Percentiles rank a stretch among this genome's conserved stretches.
These are phyloP conservation scores for Coccyzus lansbergi DNA, from an alignment of 2,797 vertebrate genomes.

Conservation along the genomic window DNA sequence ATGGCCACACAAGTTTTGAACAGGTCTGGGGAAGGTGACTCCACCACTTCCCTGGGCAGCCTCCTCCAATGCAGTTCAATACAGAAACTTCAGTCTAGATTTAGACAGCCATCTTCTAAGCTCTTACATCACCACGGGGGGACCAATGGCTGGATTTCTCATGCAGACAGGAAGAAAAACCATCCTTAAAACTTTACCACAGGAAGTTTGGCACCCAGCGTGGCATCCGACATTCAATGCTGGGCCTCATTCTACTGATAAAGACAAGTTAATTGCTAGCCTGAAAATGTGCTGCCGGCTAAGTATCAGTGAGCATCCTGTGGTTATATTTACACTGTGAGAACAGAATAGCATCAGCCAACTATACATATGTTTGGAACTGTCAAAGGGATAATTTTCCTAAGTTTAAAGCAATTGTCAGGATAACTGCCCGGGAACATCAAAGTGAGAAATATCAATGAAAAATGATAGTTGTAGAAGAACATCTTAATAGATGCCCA, in stretches of 20 bases:
- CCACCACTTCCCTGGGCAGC: no score
- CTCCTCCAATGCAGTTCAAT: background rate
- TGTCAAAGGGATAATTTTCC: background rate
- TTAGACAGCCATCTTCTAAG: background rate
- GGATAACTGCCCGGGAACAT: constrained; percentile 3
- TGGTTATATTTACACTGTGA: constrained; percentile 3
- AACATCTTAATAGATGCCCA: background rate
- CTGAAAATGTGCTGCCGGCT: constrained; percentile 22
- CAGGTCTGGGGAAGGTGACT: no score
- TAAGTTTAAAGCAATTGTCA: constrained; percentile 22
- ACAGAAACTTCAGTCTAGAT: background rate
- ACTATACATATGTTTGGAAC: background rate
- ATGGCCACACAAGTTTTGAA: no score
- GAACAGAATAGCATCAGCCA: background rate
- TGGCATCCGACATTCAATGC: background rate
- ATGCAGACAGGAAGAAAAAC: background rate
- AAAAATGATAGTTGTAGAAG: background rate
- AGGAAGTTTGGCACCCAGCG: background rate
- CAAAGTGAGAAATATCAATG: background rate
- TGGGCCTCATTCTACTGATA: background rate
- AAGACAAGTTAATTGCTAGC: constrained; percentile 22
- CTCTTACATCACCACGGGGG: background rate
- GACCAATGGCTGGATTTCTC: background rate
- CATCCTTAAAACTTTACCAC: background rate
- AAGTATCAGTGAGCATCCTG: background rate